Conservation (phyloP, 2,797 vertebrate species). For the Gobionotothen gibberifrons region DNA sequence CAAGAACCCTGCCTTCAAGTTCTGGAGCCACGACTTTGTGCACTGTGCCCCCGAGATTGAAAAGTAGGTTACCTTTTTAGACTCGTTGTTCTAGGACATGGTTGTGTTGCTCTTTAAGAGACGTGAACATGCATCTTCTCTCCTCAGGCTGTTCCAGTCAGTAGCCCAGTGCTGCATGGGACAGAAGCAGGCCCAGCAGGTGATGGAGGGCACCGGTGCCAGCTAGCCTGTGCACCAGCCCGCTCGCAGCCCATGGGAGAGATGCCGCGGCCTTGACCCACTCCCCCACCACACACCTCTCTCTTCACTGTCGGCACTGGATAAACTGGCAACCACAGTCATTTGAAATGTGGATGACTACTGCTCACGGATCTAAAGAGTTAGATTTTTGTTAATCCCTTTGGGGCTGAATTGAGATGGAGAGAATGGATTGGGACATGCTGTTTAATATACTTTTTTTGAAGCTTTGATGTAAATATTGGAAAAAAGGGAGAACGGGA, state of each 20-base stretch:
- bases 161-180: constrained; percentile 99
- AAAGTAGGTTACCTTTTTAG: constrained; percentile 86
- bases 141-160: constrained; percentile 95
- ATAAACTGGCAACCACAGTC: constrained; percentile 77
- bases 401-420: constrained; percentile 58
- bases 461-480: constrained; percentile 95
- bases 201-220: constrained; percentile 99
- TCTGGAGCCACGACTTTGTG: constrained; percentile 99
- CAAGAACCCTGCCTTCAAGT: constrained; percentile 99
- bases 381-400: constrained; percentile 63
- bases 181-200: constrained; percentile 99
- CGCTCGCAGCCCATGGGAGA: constrained; percentile 73
- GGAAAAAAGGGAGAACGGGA: constrained; percentile 86
- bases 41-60: constrained; percentile 99
- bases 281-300: constrained; percentile 63
- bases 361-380: constrained; percentile 74
- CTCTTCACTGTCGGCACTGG: constrained; percentile 83
- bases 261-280: constrained; percentile 70
- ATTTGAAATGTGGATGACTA: constrained; percentile 77
- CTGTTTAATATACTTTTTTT: constrained; percentile 96
- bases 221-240: constrained; percentile 86
- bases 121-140: not conserved
- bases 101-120: not conserved
- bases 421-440: constrained; percentile 82
- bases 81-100: not conserved